Percentiles rank a stretch among this genome's conserved stretches.
Conservation (phyloP, 2,797 vertebrate genomes). For the Pteropus rufus region DNA sequence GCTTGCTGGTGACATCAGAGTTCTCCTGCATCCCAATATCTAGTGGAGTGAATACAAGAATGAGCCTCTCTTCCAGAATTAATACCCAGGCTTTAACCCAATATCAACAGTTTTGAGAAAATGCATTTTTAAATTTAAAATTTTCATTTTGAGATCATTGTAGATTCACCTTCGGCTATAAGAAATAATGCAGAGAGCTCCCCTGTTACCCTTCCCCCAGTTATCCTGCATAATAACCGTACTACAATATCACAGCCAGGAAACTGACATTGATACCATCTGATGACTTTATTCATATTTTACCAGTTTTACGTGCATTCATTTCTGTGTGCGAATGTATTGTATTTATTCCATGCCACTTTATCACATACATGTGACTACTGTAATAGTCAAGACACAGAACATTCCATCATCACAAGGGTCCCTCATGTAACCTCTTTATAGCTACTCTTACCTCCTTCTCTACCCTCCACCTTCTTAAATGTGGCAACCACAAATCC, state of each 20-base stretch:
- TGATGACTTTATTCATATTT: background rate
- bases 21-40: background rate
- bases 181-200: background rate
- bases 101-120: background rate
- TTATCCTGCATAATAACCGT: background rate
- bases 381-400: background rate
- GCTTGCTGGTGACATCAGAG: background rate
- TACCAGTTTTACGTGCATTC: background rate
- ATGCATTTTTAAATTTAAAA: background rate
- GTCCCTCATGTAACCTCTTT: background rate
- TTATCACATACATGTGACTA: background rate
- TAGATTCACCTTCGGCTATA: background rate
- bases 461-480: background rate
- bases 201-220: background rate
- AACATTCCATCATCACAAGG: background rate
- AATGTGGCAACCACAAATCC: background rate
- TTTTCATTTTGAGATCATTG: background rate
- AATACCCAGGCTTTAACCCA: background rate
- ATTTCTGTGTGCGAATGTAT: background rate
- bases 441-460: background rate
- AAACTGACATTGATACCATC: background rate
- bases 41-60: background rate
- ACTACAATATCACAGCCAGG: background rate
- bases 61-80: background rate
- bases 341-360: slow-evolving; percentile 1